Conservation (phyloP, 2,888 invertebrate genomes). For the Chloroclysta siterata region DNA sequence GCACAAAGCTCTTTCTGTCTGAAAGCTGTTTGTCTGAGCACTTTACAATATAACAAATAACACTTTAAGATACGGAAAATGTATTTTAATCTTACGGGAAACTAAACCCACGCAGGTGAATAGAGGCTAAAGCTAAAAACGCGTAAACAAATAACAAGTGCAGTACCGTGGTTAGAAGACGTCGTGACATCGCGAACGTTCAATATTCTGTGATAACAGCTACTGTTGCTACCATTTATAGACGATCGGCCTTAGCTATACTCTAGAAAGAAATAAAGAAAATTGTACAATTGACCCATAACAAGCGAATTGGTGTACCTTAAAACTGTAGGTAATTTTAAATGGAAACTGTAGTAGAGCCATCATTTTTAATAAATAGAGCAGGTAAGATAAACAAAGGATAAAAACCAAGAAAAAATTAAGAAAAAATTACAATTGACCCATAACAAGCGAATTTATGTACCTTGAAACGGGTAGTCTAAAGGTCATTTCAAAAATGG, state of each 20-base stretch:
- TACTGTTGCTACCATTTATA: constrained; percentile 73
- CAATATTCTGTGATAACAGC: constrained; percentile 60
- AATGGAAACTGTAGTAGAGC: too few relatives aligned
- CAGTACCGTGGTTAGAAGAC: constrained; percentile 66
- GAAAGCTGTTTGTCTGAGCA: neutral
- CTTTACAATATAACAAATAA: neutral
- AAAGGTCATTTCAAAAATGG: too few relatives aligned
- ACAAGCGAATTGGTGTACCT: neutral
- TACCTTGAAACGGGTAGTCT: too few relatives aligned
- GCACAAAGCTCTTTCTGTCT: neutral
- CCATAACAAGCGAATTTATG: too few relatives aligned
- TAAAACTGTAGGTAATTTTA: neutral
- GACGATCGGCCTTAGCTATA: constrained; percentile 58
- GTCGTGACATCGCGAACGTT: constrained; percentile 75
- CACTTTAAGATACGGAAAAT: neutral
- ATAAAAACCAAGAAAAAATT: too few relatives aligned
- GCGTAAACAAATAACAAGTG: constrained; percentile 7
- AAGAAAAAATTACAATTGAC: too few relatives aligned
- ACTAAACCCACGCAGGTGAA: neutral
- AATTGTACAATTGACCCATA: neutral
- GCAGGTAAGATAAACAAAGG: too few relatives aligned
- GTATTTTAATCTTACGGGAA: neutral
- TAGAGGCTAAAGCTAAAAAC: constrained; percentile 4
- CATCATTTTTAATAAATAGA: too few relatives aligned
- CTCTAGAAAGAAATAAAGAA: constrained; percentile 33